A percentile compares a stretch with the other conserved stretches of the same genome.
Evolutionary conservation across 92 coral and sea anemone species (phyloP).

Genomic region (Paramuricea clavata): DNA sequence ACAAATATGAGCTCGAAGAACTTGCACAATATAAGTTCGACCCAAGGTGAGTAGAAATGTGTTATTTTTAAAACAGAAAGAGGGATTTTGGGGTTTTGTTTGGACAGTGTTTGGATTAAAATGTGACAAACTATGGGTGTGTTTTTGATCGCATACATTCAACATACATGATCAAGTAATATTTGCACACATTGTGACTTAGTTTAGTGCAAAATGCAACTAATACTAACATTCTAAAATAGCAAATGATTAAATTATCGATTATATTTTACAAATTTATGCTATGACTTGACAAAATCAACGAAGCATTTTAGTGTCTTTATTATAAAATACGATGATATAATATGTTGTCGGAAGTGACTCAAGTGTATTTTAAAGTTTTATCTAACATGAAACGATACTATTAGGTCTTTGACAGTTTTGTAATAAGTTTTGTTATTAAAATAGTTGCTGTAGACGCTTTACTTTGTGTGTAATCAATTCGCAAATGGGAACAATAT

Average conservation of each 20-base stretch:
- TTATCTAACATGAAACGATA: too few species aligned
- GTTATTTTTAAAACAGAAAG: not conserved
- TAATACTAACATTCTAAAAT: too few species aligned
- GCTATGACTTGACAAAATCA: not conserved
- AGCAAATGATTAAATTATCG: not conserved
- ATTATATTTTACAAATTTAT: not conserved
- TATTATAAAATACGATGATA: too few species aligned
- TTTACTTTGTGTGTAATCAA: too few species aligned
- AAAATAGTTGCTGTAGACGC: too few species aligned
- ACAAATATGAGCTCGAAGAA: conserved; percentile 25
- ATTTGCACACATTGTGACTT: not conserved
- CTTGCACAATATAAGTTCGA: conserved; percentile 8
- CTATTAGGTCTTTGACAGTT: too few species aligned
- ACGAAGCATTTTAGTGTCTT: not conserved
- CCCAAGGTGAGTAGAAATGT: not conserved
- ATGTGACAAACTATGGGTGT: conserved; percentile 14
- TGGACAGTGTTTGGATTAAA: not conserved
- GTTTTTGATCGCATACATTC: not conserved
- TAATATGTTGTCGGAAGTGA: too few species aligned
- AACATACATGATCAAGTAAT: not conserved
- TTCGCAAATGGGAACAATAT: too few species aligned
- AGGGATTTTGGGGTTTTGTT: not conserved
- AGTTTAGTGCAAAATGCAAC: too few species aligned
- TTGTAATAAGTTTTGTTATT: too few species aligned
- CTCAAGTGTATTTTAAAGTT: too few species aligned